Percentiles rank a stretch among this genome's conserved stretches.
phyloP scores from a whole-genome alignment of 2,888 invertebrate genomes.

The Hirtodrosophila confusa region DNA sequence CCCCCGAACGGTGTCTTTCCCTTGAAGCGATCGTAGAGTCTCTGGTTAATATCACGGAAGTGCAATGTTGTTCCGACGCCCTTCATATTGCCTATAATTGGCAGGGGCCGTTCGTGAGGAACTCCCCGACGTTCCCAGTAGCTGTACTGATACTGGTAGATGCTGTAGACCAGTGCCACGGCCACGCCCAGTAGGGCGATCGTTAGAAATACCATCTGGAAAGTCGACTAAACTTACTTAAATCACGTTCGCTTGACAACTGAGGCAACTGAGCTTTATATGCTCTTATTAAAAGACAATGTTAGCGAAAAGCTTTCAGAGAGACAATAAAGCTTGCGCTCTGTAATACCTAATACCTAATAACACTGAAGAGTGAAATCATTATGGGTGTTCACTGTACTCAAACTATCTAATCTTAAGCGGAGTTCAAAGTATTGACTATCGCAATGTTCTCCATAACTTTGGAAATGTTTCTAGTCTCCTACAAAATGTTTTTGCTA shows the following conservation, averaged over 20 bases:
- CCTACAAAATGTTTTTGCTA: too few relatives aligned
- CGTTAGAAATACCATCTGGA: conserved; percentile 38
- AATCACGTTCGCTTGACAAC: not conserved
- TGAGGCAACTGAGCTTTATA: not conserved
- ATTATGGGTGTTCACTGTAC: too few relatives aligned
- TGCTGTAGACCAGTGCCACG: conserved; percentile 31
- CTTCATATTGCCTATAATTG: conserved; percentile 66
- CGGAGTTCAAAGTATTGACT: too few relatives aligned
- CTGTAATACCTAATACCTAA: too few relatives aligned
- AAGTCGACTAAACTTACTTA: not conserved
- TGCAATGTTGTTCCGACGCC: conserved; percentile 63
- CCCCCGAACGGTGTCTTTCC: conserved; percentile 62
- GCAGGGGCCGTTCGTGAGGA: conserved; percentile 55
- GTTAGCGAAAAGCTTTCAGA: conserved; percentile 10
- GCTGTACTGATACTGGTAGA: conserved; percentile 39
- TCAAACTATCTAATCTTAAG: too few relatives aligned
- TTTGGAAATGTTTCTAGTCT: too few relatives aligned
- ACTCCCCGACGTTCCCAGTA: conserved; percentile 71
- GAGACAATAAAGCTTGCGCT: not conserved
- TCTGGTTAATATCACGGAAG: conserved; percentile 62
- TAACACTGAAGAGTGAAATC: too few relatives aligned
- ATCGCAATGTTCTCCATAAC: too few relatives aligned
- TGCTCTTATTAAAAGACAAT: not conserved
- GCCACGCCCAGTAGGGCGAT: conserved; percentile 46
- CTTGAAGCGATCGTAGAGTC: conserved; percentile 70